Conservation (phyloP, 2,113 vertebrate genomes). For the Butorides virescens region DNA sequence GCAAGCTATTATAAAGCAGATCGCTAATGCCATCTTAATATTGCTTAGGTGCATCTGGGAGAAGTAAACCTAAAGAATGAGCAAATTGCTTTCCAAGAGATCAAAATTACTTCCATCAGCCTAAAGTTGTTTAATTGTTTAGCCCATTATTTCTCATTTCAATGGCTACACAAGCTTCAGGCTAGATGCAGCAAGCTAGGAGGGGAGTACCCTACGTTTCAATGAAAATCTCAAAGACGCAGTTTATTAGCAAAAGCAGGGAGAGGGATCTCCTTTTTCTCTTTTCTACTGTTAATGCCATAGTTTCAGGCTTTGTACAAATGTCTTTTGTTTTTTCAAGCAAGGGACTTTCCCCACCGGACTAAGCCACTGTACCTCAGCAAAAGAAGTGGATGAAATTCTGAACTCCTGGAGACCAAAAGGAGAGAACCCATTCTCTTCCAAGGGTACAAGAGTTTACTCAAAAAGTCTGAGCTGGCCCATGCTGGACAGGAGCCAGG, state of each 20-base stretch:
- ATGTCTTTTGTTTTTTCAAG: background rate
- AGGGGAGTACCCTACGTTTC: background rate
- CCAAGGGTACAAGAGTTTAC: background rate
- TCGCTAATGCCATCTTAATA: background rate
- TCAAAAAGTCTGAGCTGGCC: background rate
- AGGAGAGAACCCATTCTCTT: background rate
- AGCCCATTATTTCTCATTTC: background rate
- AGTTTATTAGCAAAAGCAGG: background rate
- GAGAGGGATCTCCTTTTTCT: background rate
- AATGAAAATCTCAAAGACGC: background rate
- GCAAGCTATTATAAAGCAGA: background rate
- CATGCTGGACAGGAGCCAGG: background rate
- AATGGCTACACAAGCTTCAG: background rate
- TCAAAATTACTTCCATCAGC: background rate
- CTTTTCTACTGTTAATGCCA: background rate
- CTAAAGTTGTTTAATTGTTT: background rate
- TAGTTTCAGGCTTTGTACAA: background rate
- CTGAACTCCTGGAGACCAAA: background rate
- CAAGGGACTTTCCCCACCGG: background rate
- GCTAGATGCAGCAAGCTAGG: background rate
- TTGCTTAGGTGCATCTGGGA: background rate
- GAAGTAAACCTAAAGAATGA: background rate
- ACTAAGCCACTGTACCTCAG: background rate
- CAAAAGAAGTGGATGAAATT: background rate
- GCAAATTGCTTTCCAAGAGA: background rate